Evolutionary conservation across 2,113 vertebrate genomes (phyloP).

Genomic region (Illadopsis cleaveri): DNA sequence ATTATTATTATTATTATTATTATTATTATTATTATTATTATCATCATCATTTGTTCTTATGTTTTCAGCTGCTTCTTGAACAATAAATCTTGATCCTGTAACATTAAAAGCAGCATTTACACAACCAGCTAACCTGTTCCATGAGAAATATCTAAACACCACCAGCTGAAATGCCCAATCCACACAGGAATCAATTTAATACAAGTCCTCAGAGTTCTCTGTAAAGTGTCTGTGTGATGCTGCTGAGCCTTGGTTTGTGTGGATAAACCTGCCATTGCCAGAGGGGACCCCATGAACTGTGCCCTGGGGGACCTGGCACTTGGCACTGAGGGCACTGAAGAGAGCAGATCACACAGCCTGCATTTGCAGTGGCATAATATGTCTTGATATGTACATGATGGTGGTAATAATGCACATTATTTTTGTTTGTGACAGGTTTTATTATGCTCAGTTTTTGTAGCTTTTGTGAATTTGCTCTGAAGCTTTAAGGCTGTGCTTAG

Average conservation of each 20-base stretch:
- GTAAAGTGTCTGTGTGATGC: background rate
- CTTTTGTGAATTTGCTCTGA: background rate
- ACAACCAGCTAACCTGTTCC: background rate
- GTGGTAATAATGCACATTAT: background rate
- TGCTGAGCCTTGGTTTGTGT: background rate
- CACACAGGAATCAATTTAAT: background rate
- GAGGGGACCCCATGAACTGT: background rate
- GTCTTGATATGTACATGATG: background rate
- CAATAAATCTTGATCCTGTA: background rate
- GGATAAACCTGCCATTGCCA: background rate
- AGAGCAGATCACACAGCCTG: background rate
- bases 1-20: background rate
- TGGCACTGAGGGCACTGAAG: background rate
- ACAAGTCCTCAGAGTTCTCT: background rate
- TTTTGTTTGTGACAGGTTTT: background rate
- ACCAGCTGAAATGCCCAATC: background rate
- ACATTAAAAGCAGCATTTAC: background rate
- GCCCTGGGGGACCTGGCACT: background rate
- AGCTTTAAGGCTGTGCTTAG: background rate
- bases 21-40: no score
- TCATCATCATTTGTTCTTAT: background rate
- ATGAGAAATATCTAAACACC: background rate
- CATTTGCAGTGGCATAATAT: background rate
- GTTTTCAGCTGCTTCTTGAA: background rate
- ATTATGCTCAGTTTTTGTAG: background rate